A percentile compares a stretch with the other conserved stretches of the same genome.
Evolutionary conservation across 2,797 vertebrate genomes (phyloP).

Genomic region (Rhinatrema bivittatum): DNA sequence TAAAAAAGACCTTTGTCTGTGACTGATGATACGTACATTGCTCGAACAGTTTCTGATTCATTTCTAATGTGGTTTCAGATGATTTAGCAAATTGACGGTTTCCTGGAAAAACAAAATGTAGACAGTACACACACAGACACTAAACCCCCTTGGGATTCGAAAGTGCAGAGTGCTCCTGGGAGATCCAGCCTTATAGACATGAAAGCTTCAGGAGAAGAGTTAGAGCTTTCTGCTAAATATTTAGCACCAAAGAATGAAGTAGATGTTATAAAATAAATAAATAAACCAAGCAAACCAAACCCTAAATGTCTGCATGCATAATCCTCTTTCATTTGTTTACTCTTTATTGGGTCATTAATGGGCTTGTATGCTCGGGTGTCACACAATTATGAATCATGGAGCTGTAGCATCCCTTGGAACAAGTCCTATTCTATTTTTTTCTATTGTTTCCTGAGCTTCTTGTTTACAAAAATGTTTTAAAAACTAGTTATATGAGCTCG

Average conservation of each 20-base stretch:
- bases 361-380: no score
- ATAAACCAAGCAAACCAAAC: conserved; percentile 54
- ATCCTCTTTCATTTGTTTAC: no score
- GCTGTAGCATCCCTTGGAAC: no score
- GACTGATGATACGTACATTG: conserved; percentile 53
- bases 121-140: conserved; percentile 59
- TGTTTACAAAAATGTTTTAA: no score
- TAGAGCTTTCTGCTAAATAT: conserved; percentile 71
- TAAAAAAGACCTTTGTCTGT: conserved; percentile 43
- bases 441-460: no score
- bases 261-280: conserved; percentile 57
- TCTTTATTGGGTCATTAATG: no score
- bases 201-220: conserved; percentile 37
- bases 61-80: conserved; percentile 62
- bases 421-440: no score
- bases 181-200: conserved; percentile 56
- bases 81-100: conserved; percentile 66
- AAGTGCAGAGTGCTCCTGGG: conserved; percentile 36
- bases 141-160: conserved; percentile 55
- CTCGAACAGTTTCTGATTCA: conserved; percentile 40
- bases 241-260: conserved; percentile 63
- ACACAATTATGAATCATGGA: no score
- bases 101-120: conserved; percentile 53
- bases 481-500: no score
- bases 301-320: no score